Evolutionary conservation across 2,797 vertebrate genomes (phyloP).

Genomic region (Lithobates pipiens): DNA sequence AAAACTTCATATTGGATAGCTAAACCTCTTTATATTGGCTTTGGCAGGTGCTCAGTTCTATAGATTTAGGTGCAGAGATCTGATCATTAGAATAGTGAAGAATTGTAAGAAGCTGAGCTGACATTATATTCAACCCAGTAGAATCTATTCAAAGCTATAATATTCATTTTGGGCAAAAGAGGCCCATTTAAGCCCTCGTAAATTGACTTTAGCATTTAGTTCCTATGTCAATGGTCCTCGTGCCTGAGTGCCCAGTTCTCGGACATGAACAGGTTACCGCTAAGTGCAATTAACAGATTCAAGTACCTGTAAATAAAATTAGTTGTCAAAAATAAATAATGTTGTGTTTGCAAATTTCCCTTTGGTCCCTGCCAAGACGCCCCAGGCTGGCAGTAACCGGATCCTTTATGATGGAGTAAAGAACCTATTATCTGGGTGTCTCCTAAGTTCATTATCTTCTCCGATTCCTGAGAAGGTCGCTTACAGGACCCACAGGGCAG

Average conservation of each 20-base stretch:
- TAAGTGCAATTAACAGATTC: conserved; percentile 10
- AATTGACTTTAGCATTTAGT: neutral
- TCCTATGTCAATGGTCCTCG: neutral
- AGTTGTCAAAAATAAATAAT: conserved; percentile 60
- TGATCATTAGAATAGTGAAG: too few relatives aligned
- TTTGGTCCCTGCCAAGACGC: conserved; percentile 24
- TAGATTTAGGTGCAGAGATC: too few relatives aligned
- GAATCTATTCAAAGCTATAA: too few relatives aligned
- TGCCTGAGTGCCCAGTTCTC: neutral
- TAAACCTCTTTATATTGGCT: too few relatives aligned
- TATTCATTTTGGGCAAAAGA: too few relatives aligned
- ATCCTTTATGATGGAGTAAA: conserved; percentile 33
- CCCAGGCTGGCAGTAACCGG: conserved; percentile 33
- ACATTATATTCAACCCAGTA: too few relatives aligned
- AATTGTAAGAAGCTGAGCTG: too few relatives aligned
- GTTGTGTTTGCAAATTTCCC: conserved; percentile 50
- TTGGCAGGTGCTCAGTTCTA: too few relatives aligned
- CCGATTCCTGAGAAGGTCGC: conserved; percentile 53
- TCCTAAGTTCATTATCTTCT: conserved; percentile 57
- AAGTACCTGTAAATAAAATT: conserved; percentile 59
- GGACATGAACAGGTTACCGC: neutral
- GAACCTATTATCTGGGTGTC: conserved; percentile 58
- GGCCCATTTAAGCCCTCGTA: neutral
- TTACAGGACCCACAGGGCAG: conserved; percentile 53
- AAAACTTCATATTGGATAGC: too few relatives aligned